Evolutionary conservation across 2,797 vertebrate genomes (phyloP).

Genomic region (Galagoides demidoff): DNA sequence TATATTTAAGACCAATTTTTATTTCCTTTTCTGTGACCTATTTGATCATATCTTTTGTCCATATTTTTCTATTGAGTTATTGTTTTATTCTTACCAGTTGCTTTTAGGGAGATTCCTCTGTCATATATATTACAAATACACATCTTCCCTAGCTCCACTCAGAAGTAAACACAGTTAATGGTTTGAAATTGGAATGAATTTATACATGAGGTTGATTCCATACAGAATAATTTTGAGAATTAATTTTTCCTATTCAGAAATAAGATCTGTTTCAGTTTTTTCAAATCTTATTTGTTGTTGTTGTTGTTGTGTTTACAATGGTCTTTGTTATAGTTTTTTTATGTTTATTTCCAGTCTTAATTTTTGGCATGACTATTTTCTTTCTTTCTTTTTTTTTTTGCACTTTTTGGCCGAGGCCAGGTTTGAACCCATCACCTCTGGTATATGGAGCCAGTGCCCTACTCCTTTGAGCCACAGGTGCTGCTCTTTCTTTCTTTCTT

Average conservation of each 20-base stretch:
- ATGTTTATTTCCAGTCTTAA: neutral
- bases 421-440: too few species aligned
- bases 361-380: neutral
- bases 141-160: neutral
- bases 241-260: neutral
- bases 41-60: neutral
- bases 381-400: neutral
- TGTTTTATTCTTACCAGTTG: neutral
- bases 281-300: neutral
- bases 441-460: too few species aligned
- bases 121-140: neutral
- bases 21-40: neutral
- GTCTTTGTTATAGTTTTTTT: neutral
- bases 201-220: neutral
- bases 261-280: neutral
- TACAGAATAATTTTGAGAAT: neutral
- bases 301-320: neutral
- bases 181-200: neutral
- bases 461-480: too few species aligned
- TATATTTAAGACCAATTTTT: constrained; percentile 3
- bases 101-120: neutral
- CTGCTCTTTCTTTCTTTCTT: too few species aligned
- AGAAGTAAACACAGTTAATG: constrained; percentile 1
- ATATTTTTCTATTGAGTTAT: neutral
- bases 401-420: too few species aligned